These are phyloP conservation scores for Xanthia icteritia DNA, from an alignment of 2,888 invertebrate genomes.

Conservation along the genomic window DNA sequence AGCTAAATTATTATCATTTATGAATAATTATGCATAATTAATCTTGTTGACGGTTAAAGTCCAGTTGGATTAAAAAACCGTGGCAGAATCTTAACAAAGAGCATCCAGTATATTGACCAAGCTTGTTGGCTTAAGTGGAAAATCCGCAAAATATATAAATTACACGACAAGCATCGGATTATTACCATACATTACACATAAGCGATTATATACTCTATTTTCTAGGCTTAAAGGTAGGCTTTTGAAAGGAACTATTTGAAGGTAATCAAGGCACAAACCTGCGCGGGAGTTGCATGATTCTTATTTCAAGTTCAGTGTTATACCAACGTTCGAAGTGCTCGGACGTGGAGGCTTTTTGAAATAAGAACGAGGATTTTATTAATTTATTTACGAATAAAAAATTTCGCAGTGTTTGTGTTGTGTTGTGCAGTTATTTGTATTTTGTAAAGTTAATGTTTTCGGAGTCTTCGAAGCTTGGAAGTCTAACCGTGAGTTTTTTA, in stretches of 20 bases:
- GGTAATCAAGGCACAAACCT: slow-evolving; percentile 75
- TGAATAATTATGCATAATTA: neutral
- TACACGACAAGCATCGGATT: slow-evolving; percentile 57
- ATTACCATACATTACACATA: slow-evolving; percentile 27
- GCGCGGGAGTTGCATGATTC: slow-evolving; percentile 73
- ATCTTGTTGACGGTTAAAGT: slow-evolving; percentile 8
- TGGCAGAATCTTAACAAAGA: slow-evolving; percentile 38
- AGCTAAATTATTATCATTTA: neutral
- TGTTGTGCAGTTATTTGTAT: slow-evolving; percentile 69
- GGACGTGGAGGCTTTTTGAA: slow-evolving; percentile 67
- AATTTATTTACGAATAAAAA: slow-evolving; percentile 65
- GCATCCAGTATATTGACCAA: slow-evolving; percentile 24
- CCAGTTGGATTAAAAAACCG: slow-evolving; percentile 1
- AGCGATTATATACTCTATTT: slow-evolving; percentile 54
- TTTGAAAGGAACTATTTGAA: slow-evolving; percentile 66
- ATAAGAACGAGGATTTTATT: slow-evolving; percentile 60
- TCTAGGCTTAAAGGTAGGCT: slow-evolving; percentile 9
- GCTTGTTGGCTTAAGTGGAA: slow-evolving; percentile 63
- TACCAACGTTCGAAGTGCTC: slow-evolving; percentile 72
- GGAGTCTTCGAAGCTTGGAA: slow-evolving; percentile 40
- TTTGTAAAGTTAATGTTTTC: slow-evolving; percentile 57
- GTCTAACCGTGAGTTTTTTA: slow-evolving; percentile 51
- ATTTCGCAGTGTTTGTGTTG: slow-evolving; percentile 69
- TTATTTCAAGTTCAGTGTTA: slow-evolving; percentile 86
- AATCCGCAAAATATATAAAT: slow-evolving; percentile 70